Percentiles rank a stretch among this genome's conserved stretches.
Conservation (phyloP, 1,140 invertebrate species). For the Drosophila novamexicana region DNA sequence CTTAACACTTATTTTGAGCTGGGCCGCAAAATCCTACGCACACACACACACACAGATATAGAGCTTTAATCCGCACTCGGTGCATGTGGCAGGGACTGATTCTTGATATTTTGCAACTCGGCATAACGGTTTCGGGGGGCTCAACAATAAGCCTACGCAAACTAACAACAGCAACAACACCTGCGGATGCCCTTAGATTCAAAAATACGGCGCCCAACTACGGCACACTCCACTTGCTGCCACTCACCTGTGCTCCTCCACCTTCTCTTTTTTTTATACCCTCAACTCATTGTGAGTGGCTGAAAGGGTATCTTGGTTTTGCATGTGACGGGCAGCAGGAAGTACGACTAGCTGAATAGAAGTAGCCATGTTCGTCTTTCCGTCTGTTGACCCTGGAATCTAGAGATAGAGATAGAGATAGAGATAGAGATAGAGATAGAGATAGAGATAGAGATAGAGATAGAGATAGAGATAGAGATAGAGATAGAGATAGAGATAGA, state of each 20-base stretch:
- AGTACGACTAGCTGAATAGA: too few relatives aligned
- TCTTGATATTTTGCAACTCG: slow-evolving; percentile 67
- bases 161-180: slow-evolving; percentile 68
- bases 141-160: slow-evolving; percentile 69
- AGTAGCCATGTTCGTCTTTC: too few relatives aligned
- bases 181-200: slow-evolving; percentile 21
- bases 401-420: too few relatives aligned
- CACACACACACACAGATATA: slow-evolving; percentile 13
- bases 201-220: slow-evolving; percentile 5
- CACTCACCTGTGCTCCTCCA: not conserved
- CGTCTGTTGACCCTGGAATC: too few relatives aligned
- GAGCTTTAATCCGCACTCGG: slow-evolving; percentile 28
- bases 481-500: too few relatives aligned
- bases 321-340: too few relatives aligned
- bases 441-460: too few relatives aligned
- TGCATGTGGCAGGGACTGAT: slow-evolving; percentile 54
- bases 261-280: not conserved
- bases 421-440: too few relatives aligned
- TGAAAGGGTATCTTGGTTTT: too few relatives aligned
- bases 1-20: slow-evolving; percentile 38
- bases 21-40: slow-evolving; percentile 1
- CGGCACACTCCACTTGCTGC: slow-evolving; percentile 5
- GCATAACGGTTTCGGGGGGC: slow-evolving; percentile 39
- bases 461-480: too few relatives aligned
- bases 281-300: too few relatives aligned